Base-by-base conservation (phyloP, 1,140 invertebrate genomes). In the Pseudomyrmex dendroicus region DNA sequence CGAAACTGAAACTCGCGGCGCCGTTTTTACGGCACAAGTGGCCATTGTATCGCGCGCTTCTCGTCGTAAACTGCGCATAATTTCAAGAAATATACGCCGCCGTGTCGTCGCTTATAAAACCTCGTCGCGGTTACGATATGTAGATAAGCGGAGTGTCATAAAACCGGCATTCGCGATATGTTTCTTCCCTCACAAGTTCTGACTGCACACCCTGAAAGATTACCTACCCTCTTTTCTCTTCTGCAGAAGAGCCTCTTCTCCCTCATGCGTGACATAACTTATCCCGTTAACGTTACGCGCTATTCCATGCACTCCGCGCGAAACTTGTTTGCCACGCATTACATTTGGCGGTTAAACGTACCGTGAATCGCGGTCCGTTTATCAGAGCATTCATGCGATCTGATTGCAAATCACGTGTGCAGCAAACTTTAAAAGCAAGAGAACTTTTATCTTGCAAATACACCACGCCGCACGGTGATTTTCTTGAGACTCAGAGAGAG, bases 51-150 rank as follows among this genome's bases (percentile, higher is more conserved):
- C 48, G 63, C 48, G 67, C 48, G 67, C 13, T 22, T 63, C 44
- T 68, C n/a, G 44, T 73, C 78, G 70, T 83, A 85, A 85, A 85
- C 70, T 73, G 67, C 74, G 74, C 68, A 67, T 86, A 86, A 86
- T 86, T 86, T 72, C 48, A 56, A 57, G 68, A 84, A 35, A 35
- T 35, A 86, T 82, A 84, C 44, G 61, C 61, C 22, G n/a, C n/a
- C 35, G n/a, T n/a, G 1, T 17, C 44, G 46, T 12, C 50, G 7
- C n/a, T 17, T 44, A 72, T 62, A 70, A 64, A 77, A 77, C 62
- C 25, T n/a, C 15, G 17, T 35, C 54, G 44, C 56, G 15, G n/a
- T 61, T 57, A 35, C 57, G 52, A 85, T 86, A 82, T 63, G 77
- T 48, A 84, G 77, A 86, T 83, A 70, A 77, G 50, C 50, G 12